Evolutionary conservation across 2,113 vertebrate species (phyloP).

Genomic region (Corynorhinus townsendii): DNA sequence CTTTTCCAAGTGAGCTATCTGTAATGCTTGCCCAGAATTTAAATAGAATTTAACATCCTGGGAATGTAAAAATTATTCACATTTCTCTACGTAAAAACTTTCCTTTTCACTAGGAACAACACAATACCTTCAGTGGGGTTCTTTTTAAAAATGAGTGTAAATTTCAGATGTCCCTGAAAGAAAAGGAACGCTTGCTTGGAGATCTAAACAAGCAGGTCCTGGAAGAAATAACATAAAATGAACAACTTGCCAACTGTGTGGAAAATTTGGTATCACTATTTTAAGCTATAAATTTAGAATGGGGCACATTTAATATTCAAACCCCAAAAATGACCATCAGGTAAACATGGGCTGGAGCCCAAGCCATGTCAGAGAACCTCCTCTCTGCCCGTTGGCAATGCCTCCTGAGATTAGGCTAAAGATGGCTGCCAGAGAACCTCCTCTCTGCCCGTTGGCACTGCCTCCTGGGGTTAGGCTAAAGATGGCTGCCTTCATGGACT

Average conservation of each 20-base stretch:
- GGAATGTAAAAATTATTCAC: background rate
- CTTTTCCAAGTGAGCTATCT: conserved; percentile 25
- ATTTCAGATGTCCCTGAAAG: conserved; percentile 50
- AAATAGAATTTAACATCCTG: conserved; percentile 4
- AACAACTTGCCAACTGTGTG: conserved; percentile 59
- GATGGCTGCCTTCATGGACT: background rate
- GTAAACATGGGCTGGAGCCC: conserved; percentile 43
- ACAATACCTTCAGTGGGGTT: background rate
- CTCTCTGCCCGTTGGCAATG: no score
- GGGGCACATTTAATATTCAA: conserved; percentile 6
- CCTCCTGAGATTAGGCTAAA: background rate
- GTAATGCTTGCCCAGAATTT: conserved; percentile 50
- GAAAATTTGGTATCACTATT: conserved; percentile 44
- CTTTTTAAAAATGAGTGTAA: conserved; percentile 24
- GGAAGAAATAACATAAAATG: conserved; percentile 45
- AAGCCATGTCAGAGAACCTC: background rate
- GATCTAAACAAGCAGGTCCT: conserved; percentile 56
- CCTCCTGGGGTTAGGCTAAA: background rate
- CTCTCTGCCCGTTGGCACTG: rapidly evolving
- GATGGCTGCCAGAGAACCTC: background rate
- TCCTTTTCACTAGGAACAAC: conserved; percentile 11
- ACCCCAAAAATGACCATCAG: conserved; percentile 55
- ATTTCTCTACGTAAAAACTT: background rate
- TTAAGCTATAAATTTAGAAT: conserved; percentile 19
- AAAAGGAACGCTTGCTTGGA: conserved; percentile 57